phyloP scores from a whole-genome alignment of 2,113 vertebrate genomes.

The Campylomormyrus numenius region DNA sequence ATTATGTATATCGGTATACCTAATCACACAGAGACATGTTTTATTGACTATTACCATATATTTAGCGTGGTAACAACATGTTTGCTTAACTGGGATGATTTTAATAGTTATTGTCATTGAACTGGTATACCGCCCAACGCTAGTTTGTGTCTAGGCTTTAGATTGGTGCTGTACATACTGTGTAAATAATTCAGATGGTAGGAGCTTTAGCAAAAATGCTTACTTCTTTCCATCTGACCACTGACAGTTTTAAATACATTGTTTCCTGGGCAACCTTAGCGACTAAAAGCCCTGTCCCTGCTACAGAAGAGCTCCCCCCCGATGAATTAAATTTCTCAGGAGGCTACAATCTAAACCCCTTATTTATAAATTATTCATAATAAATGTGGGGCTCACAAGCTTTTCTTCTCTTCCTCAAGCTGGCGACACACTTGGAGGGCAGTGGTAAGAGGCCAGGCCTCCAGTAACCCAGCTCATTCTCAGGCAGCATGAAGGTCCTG shows the following conservation, averaged over 20 bases:
- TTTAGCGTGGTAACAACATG: too few species aligned
- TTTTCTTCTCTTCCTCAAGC: neutral
- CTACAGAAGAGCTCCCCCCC: too few species aligned
- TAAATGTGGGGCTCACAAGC: neutral
- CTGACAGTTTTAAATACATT: constrained; percentile 25
- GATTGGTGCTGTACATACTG: neutral
- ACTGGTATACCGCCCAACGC: neutral
- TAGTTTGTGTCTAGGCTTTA: neutral
- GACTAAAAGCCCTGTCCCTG: constrained; percentile 36
- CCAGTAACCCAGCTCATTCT: neutral
- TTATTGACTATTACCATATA: too few species aligned
- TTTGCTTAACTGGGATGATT: too few species aligned
- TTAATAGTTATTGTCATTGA: too few species aligned
- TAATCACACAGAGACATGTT: too few species aligned
- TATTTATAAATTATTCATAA: constrained; percentile 15
- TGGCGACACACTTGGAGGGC: neutral
- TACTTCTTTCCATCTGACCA: constrained; percentile 26
- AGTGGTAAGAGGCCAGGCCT: neutral
- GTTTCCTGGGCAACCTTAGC: constrained; percentile 54
- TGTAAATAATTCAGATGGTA: neutral
- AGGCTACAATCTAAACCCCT: constrained; percentile 5
- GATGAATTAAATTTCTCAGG: constrained; percentile 14
- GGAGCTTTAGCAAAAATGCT: neutral
- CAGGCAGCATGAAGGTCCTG: neutral
- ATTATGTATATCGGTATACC: too few species aligned